Evolutionary conservation across 1,140 invertebrate species (phyloP).

Genomic region (Drosophila parvula): DNA sequence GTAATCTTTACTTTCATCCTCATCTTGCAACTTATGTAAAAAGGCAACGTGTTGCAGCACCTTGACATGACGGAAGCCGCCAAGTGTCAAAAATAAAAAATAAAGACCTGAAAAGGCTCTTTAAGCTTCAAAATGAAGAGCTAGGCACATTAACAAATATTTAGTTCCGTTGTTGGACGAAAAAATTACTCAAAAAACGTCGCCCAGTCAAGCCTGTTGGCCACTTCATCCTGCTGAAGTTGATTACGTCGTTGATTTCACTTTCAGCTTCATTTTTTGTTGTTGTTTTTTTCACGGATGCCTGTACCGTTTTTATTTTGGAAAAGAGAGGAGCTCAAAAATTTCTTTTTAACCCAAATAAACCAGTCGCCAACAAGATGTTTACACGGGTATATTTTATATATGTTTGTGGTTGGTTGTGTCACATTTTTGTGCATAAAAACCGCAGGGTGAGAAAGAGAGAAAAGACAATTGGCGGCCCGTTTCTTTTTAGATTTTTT

Average conservation of each 20-base stretch:
- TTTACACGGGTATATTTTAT: background rate
- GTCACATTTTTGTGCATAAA: slow-evolving; percentile 3
- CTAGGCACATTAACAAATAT: slow-evolving; percentile 54
- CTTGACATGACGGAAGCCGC: slow-evolving; percentile 49
- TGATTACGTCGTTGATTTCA: slow-evolving; percentile 80
- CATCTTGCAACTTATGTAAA: slow-evolving; percentile 33
- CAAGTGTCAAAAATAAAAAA: slow-evolving; percentile 44
- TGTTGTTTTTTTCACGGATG: slow-evolving; percentile 46
- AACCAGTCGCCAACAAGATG: slow-evolving; percentile 70
- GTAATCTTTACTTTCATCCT: slow-evolving; percentile 5
- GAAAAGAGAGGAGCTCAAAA: slow-evolving; percentile 16
- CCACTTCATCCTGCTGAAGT: slow-evolving; percentile 78
- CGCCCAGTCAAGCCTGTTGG: slow-evolving; percentile 74
- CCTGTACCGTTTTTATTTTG: slow-evolving; percentile 59
- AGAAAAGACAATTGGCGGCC: slow-evolving; percentile 34
- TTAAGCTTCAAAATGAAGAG: slow-evolving; percentile 57
- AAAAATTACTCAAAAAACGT: slow-evolving; percentile 38
- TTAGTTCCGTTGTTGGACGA: slow-evolving; percentile 44
- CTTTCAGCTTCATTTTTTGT: slow-evolving; percentile 55
- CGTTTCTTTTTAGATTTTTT: slow-evolving; percentile 38
- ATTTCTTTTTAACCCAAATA: slow-evolving; percentile 82
- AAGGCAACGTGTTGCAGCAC: slow-evolving; percentile 19
- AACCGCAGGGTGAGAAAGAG: background rate
- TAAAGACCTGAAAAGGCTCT: slow-evolving; percentile 45
- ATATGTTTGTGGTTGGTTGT: slow-evolving; percentile 26